Conservation (phyloP, 2,797 vertebrate genomes). For the Phataginus tricuspis region DNA sequence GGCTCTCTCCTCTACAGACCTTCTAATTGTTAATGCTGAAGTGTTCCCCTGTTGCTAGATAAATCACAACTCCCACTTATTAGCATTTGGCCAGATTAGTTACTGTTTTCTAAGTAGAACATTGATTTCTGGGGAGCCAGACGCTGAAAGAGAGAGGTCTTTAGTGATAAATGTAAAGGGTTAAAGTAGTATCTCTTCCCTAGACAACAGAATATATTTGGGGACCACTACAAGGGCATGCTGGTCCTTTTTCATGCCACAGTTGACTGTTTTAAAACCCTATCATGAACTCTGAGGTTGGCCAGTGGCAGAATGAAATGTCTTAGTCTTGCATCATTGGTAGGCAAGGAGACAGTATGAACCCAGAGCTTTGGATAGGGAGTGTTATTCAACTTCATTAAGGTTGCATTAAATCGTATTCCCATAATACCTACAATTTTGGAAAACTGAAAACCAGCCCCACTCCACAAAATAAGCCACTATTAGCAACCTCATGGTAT, state of each 20-base stretch:
- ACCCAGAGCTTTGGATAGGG: neutral
- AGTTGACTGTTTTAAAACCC: neutral
- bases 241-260: conserved; percentile 13
- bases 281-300: neutral
- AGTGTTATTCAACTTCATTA: neutral
- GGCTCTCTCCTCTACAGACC: conserved; percentile 67
- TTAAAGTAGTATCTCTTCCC: conserved; percentile 72
- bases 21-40: conserved; percentile 85
- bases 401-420: neutral
- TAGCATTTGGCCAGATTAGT: conserved; percentile 84
- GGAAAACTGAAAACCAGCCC: neutral
- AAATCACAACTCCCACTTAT: conserved; percentile 85
- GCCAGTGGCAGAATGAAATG: neutral
- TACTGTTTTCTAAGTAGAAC: conserved; percentile 86
- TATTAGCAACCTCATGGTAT: neutral
- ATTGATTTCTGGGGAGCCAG: conserved; percentile 81
- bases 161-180: conserved; percentile 68
- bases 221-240: conserved; percentile 45
- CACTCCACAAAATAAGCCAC: rapidly evolving
- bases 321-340: neutral
- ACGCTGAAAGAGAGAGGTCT: conserved; percentile 71
- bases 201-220: conserved; percentile 19
- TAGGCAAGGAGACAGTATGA: neutral
- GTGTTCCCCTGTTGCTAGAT: conserved; percentile 74
- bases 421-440: neutral